A percentile compares a stretch with the other conserved stretches of the same genome.
Conservation (phyloP, 2,113 vertebrate species). For the Telmatochromis brichardi region DNA sequence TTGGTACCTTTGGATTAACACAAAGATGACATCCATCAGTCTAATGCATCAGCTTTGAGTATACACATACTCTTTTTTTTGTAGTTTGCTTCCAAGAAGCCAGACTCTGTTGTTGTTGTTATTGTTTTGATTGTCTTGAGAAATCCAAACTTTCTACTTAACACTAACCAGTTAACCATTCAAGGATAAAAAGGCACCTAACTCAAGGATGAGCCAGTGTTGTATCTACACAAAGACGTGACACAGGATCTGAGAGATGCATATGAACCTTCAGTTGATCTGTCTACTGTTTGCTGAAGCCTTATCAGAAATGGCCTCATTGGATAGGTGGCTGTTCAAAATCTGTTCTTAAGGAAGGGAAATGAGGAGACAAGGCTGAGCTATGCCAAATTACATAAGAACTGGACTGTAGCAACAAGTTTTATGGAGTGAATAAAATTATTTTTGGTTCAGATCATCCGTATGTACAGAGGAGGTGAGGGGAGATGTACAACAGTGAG, state of each 20-base stretch:
- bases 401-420: background rate
- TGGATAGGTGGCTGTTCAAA: background rate
- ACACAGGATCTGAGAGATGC: background rate
- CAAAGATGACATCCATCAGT: background rate
- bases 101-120: background rate
- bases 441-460: background rate
- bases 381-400: background rate
- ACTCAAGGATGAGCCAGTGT: background rate
- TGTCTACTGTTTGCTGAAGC: background rate
- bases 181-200: background rate
- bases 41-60: background rate
- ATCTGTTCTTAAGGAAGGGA: background rate
- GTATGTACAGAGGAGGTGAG: background rate
- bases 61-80: background rate
- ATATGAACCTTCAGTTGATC: background rate
- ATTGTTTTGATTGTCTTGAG: background rate
- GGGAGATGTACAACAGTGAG: background rate
- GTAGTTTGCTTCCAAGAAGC: background rate
- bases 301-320: background rate
- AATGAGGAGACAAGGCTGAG: background rate
- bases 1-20: background rate
- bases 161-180: background rate
- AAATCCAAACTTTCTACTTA: background rate
- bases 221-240: background rate
- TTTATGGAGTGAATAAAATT: accelerated